Base-by-base conservation (phyloP, 1,140 invertebrate genomes). In the Orius insidiosus region DNA sequence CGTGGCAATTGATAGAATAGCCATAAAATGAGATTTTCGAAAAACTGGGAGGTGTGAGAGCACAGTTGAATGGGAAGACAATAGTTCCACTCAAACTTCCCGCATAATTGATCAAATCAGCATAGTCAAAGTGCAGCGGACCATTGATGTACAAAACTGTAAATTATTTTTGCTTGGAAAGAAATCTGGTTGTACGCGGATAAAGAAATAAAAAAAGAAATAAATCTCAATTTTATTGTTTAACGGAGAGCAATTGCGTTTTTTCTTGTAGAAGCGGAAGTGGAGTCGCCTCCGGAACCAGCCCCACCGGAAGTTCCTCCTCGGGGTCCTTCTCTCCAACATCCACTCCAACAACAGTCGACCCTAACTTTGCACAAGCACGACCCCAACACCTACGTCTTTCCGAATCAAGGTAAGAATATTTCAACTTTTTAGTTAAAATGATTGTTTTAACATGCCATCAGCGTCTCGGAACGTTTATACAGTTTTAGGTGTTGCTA, bases 231-330 rank as follows among this genome's bases (percentile, higher is more conserved):
- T 24, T 7, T 24, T 24, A 24, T 24, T 24, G 24, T 24, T 24
- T 24, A 24, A 24, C 24, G 24, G 24, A 24, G 24, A 24, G 24
- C 24, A 24, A 24, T 24, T 24, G 24, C 24, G 24, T 49, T 46
- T 54, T 43, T 43, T 16, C 53, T 64, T 63, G 0, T 59, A 74
- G 71, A 71, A 52, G 60, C 63, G 5, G 67, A 69, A 30, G 67
- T 73, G 51, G 74, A 80, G 47, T 76, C 75, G 0, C 76, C 77
- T 2, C 77, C 76, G 2, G 77, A 80, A 56, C 77, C 77, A 1
- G 77, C 77, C 7, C 77, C 77, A 8, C 77, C 77, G 0, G 76
- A 80, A 59, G 74, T 80, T 5, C 77, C 77, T 6, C 76, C 77
- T 1, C 63, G 77, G 34, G 76, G 77, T 4, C 75, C 74, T 3